Conservation (phyloP, 2,113 vertebrate species). For the Haplochromis vanheusdeni region DNA sequence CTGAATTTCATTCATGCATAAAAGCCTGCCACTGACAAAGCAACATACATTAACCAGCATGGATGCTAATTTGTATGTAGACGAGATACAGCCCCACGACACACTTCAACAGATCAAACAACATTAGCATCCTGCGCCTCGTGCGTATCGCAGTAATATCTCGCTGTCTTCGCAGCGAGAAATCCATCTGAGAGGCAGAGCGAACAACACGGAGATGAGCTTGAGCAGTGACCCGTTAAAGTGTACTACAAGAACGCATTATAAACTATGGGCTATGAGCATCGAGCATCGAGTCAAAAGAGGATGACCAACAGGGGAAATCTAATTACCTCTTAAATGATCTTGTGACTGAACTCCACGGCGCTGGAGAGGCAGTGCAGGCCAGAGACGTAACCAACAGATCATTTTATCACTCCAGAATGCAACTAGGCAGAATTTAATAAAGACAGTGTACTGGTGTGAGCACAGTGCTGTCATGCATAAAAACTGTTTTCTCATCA, state of each 20-base stretch:
- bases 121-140: neutral
- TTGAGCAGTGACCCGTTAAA: neutral
- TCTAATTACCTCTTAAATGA: neutral
- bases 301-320: neutral
- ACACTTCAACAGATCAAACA: constrained; percentile 13
- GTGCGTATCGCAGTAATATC: neutral
- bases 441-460: neutral
- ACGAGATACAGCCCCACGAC: neutral
- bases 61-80: constrained; percentile 3
- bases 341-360: neutral
- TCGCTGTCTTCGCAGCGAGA: neutral
- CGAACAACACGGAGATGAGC: neutral
- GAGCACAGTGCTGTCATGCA: neutral
- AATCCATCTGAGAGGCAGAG: neutral
- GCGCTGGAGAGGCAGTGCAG: neutral
- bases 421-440: neutral
- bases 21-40: neutral
- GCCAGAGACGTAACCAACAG: neutral
- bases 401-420: neutral
- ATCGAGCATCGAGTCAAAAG: neutral
- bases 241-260: neutral
- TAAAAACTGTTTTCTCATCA: neutral
- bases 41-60: neutral
- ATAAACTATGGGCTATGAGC: neutral
- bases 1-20: neutral